Conservation (phyloP, 2,797 vertebrate species). For the Phoxinus dragarum region DNA sequence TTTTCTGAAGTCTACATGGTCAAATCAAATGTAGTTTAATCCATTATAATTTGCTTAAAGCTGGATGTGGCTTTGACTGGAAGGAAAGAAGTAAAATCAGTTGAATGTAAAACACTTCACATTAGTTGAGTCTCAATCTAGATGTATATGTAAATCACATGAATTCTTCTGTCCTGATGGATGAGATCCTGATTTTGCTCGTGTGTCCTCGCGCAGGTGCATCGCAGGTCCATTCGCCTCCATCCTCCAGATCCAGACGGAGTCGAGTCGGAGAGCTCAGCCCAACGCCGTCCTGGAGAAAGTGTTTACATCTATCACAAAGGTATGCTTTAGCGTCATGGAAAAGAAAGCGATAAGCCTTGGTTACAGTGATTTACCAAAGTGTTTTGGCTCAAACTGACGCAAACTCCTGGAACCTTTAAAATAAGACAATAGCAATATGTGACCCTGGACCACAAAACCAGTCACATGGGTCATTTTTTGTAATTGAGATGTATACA, state of each 20-base stretch:
- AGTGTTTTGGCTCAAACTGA: background rate
- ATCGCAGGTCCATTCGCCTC: constrained; percentile 89
- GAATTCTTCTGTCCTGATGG: background rate
- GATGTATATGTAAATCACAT: background rate
- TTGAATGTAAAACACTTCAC: background rate
- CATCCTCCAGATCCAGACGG: constrained; percentile 84
- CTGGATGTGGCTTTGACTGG: background rate
- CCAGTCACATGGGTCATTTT: too few relatives aligned
- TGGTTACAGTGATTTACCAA: background rate
- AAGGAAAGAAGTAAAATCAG: background rate
- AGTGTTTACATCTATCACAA: constrained; percentile 82
- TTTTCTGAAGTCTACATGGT: too few relatives aligned
- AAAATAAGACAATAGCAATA: background rate
- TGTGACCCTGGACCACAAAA: too few relatives aligned
- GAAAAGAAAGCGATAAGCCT: background rate
- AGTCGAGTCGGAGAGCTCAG: constrained; percentile 80
- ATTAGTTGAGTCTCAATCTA: background rate
- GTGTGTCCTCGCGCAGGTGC: constrained; percentile 80
- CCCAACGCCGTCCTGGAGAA: constrained; percentile 92
- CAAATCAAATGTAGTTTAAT: background rate
- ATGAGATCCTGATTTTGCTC: background rate
- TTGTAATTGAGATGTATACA: too few relatives aligned
- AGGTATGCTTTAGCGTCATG: constrained; percentile 63
- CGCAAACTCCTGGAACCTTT: background rate
- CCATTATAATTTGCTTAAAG: background rate